phyloP scores from a whole-genome alignment of 2,797 vertebrate genomes.

The Oryzias dopingdopingensis region DNA sequence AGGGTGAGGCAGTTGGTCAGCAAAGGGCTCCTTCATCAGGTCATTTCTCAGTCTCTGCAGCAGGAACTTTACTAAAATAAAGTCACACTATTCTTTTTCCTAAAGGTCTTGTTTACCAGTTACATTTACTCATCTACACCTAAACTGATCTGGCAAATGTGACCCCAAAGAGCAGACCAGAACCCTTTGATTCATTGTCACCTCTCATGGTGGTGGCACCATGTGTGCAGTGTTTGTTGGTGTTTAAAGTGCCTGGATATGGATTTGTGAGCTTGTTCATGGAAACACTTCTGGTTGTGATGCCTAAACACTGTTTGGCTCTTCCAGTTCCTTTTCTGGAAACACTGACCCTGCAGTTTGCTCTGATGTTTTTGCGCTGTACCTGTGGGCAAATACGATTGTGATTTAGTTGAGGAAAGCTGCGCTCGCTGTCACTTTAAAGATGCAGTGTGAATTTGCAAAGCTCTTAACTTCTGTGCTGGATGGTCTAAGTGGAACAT shows the following conservation, averaged over 20 bases:
- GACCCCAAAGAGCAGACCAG: conserved; percentile 19
- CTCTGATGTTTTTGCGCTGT: conserved; percentile 46
- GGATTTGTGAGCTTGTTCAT: conserved; percentile 16
- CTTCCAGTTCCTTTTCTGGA: conserved; percentile 9
- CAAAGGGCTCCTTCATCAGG: conserved; percentile 12
- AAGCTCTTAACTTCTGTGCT: no score
- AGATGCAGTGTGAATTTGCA: no score
- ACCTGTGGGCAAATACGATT: conserved; percentile 14
- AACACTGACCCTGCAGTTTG: conserved; percentile 37
- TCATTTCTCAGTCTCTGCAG: conserved; percentile 1
- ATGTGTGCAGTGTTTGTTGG: conserved; percentile 8
- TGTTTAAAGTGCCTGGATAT: conserved; percentile 42
- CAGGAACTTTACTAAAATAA: conserved; percentile 16
- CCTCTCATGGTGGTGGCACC: background rate
- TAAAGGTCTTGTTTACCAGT: background rate
- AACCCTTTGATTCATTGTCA: background rate
- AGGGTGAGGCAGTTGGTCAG: background rate
- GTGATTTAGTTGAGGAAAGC: background rate
- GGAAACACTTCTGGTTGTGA: conserved; percentile 14
- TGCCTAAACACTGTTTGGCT: conserved; percentile 26
- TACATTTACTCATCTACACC: background rate
- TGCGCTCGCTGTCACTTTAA: no score
- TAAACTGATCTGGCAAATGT: conserved; percentile 16
- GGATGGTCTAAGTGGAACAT: no score
- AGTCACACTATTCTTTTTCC: background rate